Evolutionary conservation across 2,113 vertebrate species (phyloP).

Genomic region (Lepus europaeus): DNA sequence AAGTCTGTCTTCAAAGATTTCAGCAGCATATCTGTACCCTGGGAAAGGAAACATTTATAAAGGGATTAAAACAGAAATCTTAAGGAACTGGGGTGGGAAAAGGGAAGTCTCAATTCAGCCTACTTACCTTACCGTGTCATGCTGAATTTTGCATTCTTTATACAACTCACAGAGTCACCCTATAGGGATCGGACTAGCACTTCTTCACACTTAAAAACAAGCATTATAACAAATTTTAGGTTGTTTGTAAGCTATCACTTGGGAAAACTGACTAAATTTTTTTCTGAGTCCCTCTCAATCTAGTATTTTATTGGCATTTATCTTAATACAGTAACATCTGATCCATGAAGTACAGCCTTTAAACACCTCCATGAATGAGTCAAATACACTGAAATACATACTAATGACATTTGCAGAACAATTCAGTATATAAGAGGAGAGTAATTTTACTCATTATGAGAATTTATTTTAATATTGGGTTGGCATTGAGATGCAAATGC

Average conservation of each 20-base stretch:
- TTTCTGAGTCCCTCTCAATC: slow-evolving; percentile 28
- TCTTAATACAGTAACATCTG: not conserved
- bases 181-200: not conserved
- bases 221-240: not conserved
- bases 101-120: slow-evolving; percentile 52
- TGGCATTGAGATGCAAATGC: slow-evolving; percentile 72
- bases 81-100: slow-evolving; percentile 47
- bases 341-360: slow-evolving; percentile 30
- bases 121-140: slow-evolving; percentile 23
- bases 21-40: slow-evolving; percentile 59
- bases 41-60: slow-evolving; percentile 80
- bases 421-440: not conserved
- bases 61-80: slow-evolving; percentile 69
- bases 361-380: slow-evolving; percentile 28
- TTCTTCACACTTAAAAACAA: not conserved
- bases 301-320: not conserved
- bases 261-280: not conserved
- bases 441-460: not conserved
- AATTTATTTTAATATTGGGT: slow-evolving; percentile 54
- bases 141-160: not conserved
- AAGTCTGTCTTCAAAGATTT: slow-evolving; percentile 77
- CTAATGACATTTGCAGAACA: slow-evolving; percentile 13
- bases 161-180: not conserved
- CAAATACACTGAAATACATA: not conserved
- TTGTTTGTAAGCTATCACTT: not conserved